Percentiles rank a stretch among this genome's conserved stretches.
Evolutionary conservation across 1,140 invertebrate species (phyloP).

Genomic region (Manduca sexta): DNA sequence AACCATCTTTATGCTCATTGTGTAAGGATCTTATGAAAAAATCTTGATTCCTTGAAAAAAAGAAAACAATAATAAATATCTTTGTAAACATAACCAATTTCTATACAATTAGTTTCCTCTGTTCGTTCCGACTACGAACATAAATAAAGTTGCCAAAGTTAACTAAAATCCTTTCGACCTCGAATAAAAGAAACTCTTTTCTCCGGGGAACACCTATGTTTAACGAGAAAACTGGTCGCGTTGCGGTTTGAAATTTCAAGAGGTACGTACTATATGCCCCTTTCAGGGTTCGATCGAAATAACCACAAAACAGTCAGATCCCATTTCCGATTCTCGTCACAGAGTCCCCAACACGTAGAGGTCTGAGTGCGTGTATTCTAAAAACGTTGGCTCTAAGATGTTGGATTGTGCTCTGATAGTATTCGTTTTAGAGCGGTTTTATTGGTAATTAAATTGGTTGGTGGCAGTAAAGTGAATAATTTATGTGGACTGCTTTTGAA

Average conservation of each 20-base stretch:
- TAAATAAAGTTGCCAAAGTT: constrained; percentile 19
- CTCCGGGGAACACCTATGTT: constrained; percentile 18
- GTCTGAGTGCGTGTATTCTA: constrained; percentile 35
- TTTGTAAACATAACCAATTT: background rate
- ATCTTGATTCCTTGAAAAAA: no score
- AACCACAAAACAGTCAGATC: constrained; percentile 60
- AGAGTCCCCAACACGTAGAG: constrained; percentile 45
- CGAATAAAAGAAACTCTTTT: constrained; percentile 3
- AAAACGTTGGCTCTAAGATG: constrained; percentile 8
- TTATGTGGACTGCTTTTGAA: background rate
- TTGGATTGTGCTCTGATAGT: background rate
- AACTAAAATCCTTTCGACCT: constrained; percentile 11
- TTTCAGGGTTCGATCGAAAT: constrained; percentile 58
- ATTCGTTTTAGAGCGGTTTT: background rate
- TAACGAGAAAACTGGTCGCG: constrained; percentile 38
- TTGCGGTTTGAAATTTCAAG: constrained; percentile 49
- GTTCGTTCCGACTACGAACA: constrained; percentile 3
- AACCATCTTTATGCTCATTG: no score
- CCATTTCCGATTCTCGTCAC: constrained; percentile 63
- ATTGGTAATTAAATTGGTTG: constrained; percentile 1
- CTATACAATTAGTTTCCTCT: constrained; percentile 12
- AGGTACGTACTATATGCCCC: constrained; percentile 25
- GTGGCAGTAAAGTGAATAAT: background rate
- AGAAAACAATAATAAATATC: no score
- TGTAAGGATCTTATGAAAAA: no score